These are phyloP conservation scores for Pomatorhinus ruficollis DNA, from an alignment of 2,113 vertebrate genomes.

Conservation along the genomic window DNA sequence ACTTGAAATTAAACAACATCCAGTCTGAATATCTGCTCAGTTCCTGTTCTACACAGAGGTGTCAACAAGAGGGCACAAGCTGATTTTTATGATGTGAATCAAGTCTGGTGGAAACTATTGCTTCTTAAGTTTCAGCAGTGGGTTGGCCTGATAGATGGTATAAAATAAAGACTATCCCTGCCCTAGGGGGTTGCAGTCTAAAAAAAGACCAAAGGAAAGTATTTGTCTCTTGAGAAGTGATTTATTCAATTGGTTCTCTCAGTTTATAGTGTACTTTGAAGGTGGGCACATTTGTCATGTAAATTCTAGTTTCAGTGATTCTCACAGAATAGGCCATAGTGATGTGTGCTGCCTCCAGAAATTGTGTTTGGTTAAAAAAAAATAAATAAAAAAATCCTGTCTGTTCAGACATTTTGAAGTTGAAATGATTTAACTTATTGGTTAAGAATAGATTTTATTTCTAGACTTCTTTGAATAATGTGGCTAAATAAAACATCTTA, in stretches of 20 bases:
- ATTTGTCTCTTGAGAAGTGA: neutral
- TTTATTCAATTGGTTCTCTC: neutral
- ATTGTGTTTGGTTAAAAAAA: neutral
- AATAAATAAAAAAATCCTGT: neutral
- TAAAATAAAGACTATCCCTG: constrained; percentile 11
- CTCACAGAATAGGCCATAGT: neutral
- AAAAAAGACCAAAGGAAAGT: constrained; percentile 38
- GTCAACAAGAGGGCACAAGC: neutral
- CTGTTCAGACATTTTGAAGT: neutral
- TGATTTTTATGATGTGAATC: neutral
- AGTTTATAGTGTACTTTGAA: neutral
- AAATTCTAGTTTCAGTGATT: neutral
- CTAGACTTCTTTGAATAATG: neutral
- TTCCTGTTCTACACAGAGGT: neutral
- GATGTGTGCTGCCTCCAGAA: neutral
- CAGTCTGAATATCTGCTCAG: neutral
- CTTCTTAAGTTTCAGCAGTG: neutral
- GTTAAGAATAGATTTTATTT: neutral
- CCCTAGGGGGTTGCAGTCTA: constrained; percentile 8
- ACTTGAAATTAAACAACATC: neutral
- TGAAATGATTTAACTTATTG: neutral
- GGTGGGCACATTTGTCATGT: neutral
- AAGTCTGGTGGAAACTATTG: neutral
- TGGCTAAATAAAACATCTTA: neutral
- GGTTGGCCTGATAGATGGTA: neutral